Conservation (phyloP, 2,113 vertebrate genomes). For the Hystrix brachyura region DNA sequence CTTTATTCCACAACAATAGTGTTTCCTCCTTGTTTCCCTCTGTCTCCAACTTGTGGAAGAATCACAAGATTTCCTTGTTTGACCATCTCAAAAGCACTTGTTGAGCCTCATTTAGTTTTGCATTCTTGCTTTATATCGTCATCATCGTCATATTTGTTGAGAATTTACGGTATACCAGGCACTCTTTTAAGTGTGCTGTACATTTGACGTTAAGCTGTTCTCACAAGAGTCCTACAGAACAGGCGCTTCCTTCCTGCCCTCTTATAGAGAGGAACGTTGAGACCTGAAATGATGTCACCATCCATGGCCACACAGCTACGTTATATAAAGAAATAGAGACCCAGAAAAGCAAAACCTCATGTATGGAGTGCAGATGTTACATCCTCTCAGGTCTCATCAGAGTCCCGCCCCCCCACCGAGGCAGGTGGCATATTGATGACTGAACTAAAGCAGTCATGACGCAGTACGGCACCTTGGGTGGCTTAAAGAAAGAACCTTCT, state of each 20-base stretch:
- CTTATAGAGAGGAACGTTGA: background rate
- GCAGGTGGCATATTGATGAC: background rate
- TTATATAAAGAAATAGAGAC: background rate
- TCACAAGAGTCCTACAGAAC: accelerated
- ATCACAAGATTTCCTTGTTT: background rate
- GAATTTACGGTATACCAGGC: background rate
- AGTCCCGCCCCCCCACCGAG: background rate
- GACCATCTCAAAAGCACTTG: background rate
- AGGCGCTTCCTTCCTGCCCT: background rate
- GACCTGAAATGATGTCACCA: background rate
- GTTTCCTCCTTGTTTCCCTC: background rate
- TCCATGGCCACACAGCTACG: background rate
- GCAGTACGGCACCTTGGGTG: background rate
- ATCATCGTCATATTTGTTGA: background rate
- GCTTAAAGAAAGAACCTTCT: background rate
- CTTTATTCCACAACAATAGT: background rate
- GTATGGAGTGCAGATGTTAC: background rate
- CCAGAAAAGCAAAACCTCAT: background rate
- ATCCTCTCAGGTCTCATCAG: background rate
- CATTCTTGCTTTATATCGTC: background rate
- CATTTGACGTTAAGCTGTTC: background rate
- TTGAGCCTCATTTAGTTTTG: background rate
- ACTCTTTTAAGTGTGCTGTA: background rate
- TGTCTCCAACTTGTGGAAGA: background rate
- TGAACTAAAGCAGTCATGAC: accelerated